phyloP scores from a whole-genome alignment of 2,888 invertebrate species.

The Crossocerus cetratus region DNA sequence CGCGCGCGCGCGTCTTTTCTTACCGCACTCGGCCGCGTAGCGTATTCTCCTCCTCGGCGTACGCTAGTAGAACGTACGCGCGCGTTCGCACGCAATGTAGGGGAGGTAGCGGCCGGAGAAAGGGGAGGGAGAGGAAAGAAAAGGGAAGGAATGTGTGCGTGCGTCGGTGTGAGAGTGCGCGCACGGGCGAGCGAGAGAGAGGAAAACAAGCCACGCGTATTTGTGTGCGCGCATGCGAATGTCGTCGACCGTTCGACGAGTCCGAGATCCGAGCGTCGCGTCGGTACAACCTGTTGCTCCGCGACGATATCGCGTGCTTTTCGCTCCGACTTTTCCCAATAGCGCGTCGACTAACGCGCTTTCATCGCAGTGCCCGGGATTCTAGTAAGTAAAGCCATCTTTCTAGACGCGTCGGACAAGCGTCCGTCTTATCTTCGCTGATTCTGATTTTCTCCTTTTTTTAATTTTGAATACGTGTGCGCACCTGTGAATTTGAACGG shows the following conservation, averaged over 20 bases:
- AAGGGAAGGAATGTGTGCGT: neutral
- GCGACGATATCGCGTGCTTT: conserved; percentile 27
- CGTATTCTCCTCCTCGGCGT: no score
- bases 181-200: neutral
- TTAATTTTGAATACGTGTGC: no score
- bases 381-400: conserved; percentile 5
- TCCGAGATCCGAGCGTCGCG: conserved; percentile 24
- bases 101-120: neutral
- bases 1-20: neutral
- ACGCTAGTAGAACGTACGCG: neutral
- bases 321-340: conserved; percentile 5
- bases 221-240: conserved; percentile 41
- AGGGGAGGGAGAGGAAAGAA: neutral
- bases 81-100: neutral
- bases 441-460: no score
- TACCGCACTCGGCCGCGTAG: neutral
- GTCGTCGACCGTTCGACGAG: conserved; percentile 55
- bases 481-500: no score
- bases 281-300: conserved; percentile 58
- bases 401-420: no score
- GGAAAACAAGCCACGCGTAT: conserved; percentile 8
- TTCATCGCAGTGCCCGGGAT: neutral
- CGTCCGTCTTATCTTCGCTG: no score
- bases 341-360: neutral
- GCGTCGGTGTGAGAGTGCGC: conserved; percentile 6